These are phyloP conservation scores for Drosophila ohnishii DNA, from an alignment of 1,140 invertebrate species.

Conservation along the genomic window DNA sequence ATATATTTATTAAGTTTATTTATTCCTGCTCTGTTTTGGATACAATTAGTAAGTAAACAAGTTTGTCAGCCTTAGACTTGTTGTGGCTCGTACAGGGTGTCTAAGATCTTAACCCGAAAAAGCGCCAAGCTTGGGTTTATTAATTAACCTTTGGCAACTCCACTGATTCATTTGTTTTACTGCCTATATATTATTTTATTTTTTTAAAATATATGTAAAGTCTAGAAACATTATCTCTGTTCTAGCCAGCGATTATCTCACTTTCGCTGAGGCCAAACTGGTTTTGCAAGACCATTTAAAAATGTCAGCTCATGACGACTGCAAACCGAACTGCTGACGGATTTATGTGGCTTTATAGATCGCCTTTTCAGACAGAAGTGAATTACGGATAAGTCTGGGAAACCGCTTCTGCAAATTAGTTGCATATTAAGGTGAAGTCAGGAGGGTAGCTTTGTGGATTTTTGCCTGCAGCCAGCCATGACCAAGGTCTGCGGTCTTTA, in stretches of 20 bases:
- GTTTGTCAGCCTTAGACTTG: constrained; percentile 62
- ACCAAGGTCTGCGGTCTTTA: constrained; percentile 49
- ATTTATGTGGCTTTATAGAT: constrained; percentile 22
- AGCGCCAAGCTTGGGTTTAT: constrained; percentile 24
- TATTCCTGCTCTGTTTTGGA: constrained; percentile 34
- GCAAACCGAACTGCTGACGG: constrained; percentile 1
- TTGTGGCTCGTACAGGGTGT: constrained; percentile 59
- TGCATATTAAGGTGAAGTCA: constrained; percentile 5
- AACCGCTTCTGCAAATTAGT: constrained; percentile 9
- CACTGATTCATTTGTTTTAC: constrained; percentile 14
- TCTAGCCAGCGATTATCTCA: constrained; percentile 27
- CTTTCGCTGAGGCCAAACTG: constrained; percentile 43
- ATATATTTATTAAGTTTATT: constrained; percentile 40
- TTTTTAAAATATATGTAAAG: neutral
- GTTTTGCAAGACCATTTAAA: constrained; percentile 42
- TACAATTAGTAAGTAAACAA: constrained; percentile 58
- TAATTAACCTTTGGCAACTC: constrained; percentile 23
- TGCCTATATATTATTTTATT: neutral
- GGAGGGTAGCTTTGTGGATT: neutral
- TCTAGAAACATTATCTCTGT: neutral
- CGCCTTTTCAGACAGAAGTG: neutral
- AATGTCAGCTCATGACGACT: constrained; percentile 21
- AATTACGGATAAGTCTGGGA: neutral
- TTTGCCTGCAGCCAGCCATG: constrained; percentile 22
- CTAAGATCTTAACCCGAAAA: constrained; percentile 6